Base-by-base conservation (phyloP, 2,888 invertebrate genomes). In the Cordilura impudica region DNA sequence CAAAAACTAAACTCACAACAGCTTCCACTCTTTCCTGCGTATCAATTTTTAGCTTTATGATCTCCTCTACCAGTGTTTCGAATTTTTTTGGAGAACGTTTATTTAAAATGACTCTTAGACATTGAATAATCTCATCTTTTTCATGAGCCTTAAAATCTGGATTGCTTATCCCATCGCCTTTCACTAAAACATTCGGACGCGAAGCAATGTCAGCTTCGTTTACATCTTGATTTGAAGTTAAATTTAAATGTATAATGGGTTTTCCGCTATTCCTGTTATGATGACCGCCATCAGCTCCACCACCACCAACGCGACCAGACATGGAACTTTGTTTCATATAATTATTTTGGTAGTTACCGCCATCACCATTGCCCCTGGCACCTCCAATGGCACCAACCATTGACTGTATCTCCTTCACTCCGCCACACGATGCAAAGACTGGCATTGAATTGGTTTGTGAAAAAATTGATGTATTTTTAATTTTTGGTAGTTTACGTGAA, bases 21-120 rank as follows among this genome's bases (percentile, higher is more conserved):
- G 95, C 95, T 84, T 94, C 93, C 67, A 98, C 91, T 83, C 95
- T 93, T 66, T 94, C 94, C 72, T 93, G 93, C 2, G 94, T 95
- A 88, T 96, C 94, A 70, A 98, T 96, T 81, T 94, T 92, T 29
- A 98, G 91, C 12, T 91, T 90, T 80, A 94, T 92, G 26, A 98
- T 94, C 91, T 95, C 95, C 31, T 93, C 92, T 18, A 97, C 91
- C 71, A 98, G 91, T 1, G 94, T 95, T 67, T 94, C 93, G 88
- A 97, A 97, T 87, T 98, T 98, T 88, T 98, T 96, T 0, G 98
- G 98, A 0, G 98, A 98, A 78, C 98, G 91, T 89, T 98, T 97
- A 89, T 98, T 98, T 75, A 98, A 91, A 82, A 98, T 95, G 85
- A 97, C 95, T 82, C 97, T 92, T 81, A 97, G 95, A 84, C 93